These are phyloP conservation scores for Hypercompe scribonia DNA, from an alignment of 2,888 invertebrate species.

Conservation along the genomic window DNA sequence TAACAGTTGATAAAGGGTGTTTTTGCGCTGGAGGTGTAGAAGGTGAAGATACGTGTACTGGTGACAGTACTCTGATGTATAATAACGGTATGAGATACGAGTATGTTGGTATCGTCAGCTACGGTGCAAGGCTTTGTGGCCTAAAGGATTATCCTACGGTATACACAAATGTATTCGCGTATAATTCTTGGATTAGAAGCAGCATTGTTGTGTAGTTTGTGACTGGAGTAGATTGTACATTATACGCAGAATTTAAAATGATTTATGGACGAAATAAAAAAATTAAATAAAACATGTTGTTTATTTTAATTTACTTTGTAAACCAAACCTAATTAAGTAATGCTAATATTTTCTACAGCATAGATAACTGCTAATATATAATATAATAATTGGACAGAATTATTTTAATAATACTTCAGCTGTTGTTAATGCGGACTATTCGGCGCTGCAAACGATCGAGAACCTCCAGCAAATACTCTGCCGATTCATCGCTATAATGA, in stretches of 20 bases:
- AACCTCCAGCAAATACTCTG: too few species aligned
- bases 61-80: constrained; percentile 88
- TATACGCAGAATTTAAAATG: background rate
- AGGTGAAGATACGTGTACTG: constrained; percentile 86
- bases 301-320: background rate
- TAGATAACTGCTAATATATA: too few species aligned
- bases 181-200: constrained; percentile 8
- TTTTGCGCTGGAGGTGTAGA: constrained; percentile 86
- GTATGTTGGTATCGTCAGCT: constrained; percentile 87
- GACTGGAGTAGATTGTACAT: background rate
- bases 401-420: too few species aligned
- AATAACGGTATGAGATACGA: constrained; percentile 59
- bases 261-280: background rate
- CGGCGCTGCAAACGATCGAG: too few species aligned
- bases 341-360: background rate
- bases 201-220: constrained; percentile 1
- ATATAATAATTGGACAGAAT: too few species aligned
- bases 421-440: too few species aligned
- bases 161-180: background rate
- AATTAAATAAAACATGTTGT: background rate
- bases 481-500: too few species aligned
- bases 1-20: constrained; percentile 37
- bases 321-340: background rate
- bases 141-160: background rate
- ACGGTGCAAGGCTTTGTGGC: constrained; percentile 75